These are phyloP conservation scores for Trisateles emortualis DNA, from an alignment of 2,888 invertebrate species.

Conservation along the genomic window DNA sequence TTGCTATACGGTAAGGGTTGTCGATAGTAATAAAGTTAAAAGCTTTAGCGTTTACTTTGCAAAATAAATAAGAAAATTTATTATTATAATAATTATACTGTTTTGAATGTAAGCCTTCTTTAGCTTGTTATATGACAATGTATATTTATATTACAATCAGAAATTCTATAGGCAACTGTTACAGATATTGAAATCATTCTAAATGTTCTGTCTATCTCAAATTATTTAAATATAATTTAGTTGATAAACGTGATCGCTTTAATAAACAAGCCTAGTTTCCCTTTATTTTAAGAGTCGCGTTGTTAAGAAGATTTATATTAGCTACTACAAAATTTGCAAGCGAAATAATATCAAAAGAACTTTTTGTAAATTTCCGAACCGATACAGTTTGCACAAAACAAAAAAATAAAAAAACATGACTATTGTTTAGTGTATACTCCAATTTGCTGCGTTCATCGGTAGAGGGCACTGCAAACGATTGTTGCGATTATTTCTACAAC, in stretches of 20 bases:
- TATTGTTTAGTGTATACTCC: slow-evolving; percentile 30
- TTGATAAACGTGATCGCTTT: neutral
- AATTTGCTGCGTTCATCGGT: slow-evolving; percentile 38
- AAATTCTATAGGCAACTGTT: too few species aligned
- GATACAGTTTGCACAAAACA: slow-evolving; percentile 17
- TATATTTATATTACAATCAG: too few species aligned
- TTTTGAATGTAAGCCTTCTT: too few species aligned
- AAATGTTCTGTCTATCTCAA: too few species aligned
- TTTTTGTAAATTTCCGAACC: neutral
- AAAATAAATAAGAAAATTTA: too few species aligned
- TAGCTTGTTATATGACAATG: too few species aligned
- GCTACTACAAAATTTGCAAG: neutral
- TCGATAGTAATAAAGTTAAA: too few species aligned
- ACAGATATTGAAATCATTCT: too few species aligned
- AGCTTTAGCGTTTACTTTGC: too few species aligned
- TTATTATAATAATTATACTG: too few species aligned
- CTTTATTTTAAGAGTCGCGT: neutral
- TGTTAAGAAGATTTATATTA: neutral
- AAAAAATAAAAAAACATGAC: slow-evolving; percentile 19
- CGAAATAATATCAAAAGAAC: neutral
- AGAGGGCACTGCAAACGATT: slow-evolving; percentile 42
- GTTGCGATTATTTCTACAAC: slow-evolving; percentile 51
- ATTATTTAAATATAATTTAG: too few species aligned
- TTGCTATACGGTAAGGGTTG: too few species aligned
- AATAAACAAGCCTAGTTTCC: neutral